Base-by-base conservation (phyloP, 2,797 vertebrate species). In the Sebastiscus tertius region DNA sequence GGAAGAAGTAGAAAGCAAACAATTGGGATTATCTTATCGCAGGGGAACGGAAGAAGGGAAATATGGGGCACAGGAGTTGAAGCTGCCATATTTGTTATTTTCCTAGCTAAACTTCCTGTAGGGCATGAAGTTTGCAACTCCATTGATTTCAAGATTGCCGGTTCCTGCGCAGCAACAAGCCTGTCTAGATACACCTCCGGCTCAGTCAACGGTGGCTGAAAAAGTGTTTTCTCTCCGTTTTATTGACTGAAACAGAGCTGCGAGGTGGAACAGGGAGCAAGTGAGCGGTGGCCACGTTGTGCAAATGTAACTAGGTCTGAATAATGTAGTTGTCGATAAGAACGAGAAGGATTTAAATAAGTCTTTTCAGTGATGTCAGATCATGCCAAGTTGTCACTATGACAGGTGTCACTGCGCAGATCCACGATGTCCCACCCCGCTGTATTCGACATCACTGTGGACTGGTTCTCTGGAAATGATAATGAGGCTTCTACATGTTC, bases 381-480 rank as follows among this genome's bases (percentile, higher is more conserved):
- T 92, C 91, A 95, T 66, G 91, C 93, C 72, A 93, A 58, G 85
- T 91, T 93, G 80, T 92, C 86, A 29, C 73, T 58, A 7, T 77
- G 91, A 86, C 83, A 80, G 22, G 77, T 67, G 82, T 94, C 91
- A 52, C 64, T 83, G 34, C 1, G 10, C 33, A 58, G 67, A 26
- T 46, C 34, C 2, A 46, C 36, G 6, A 90, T 58, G 74, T 88
- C 87, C 89, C 87, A 89, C 9, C 85, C 82, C 46, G 69, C 70
- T 27, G 77, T 72, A 18, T 63, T 84, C 0, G 60, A 71, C 55
- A 22, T 71, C 55, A 87, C 77, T 16, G 84, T 29, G 65, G 36
- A 29, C 69, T 72, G 70, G 46, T 59, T 83, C 77, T 88, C 72
- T 70, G 86, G 71, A 62, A 31, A 2, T 39, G 89, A 74, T 31